A percentile compares a stretch with the other conserved stretches of the same genome.
Conservation (phyloP, 2,113 vertebrate species). For the Ctenodactylus gundi region DNA sequence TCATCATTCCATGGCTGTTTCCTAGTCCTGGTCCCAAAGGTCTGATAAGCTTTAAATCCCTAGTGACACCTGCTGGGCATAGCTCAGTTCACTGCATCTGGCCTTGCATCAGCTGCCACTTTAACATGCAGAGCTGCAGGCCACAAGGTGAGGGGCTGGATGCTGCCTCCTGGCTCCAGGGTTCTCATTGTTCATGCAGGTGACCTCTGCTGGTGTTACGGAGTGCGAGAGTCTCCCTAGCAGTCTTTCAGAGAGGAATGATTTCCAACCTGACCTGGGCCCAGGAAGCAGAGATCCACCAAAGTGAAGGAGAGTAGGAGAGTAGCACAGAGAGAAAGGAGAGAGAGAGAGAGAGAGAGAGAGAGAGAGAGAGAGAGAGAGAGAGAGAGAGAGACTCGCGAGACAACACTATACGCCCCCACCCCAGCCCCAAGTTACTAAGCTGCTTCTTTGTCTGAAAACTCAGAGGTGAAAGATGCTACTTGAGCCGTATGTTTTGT, state of each 20-base stretch:
- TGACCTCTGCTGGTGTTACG: not conserved
- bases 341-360: not conserved
- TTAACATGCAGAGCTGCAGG: not conserved
- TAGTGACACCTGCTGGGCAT: conserved; percentile 64
- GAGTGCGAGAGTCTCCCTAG: not conserved
- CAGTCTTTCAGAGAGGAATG: not conserved
- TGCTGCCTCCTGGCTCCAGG: not conserved
- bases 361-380: not conserved
- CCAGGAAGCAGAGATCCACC: conserved; percentile 4
- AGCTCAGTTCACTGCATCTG: not conserved
- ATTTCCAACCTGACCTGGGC: conserved; percentile 23
- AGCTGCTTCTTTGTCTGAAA: conserved; percentile 75
- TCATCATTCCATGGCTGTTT: not conserved
- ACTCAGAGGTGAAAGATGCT: conserved; percentile 76
- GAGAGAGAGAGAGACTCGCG: not conserved
- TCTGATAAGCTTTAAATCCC: conserved; percentile 27
- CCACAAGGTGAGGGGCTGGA: not conserved
- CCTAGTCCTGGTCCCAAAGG: conserved; percentile 17
- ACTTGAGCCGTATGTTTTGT: conserved; percentile 72
- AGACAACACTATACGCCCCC: not conserved
- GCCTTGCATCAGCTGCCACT: not conserved
- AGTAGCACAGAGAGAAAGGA: not conserved
- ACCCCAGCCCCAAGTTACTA: conserved; percentile 48
- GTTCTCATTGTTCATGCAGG: conserved; percentile 16
- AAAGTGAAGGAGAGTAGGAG: not conserved